These are phyloP conservation scores for Apocheima hispidaria DNA, from an alignment of 2,888 invertebrate genomes.

Conservation along the genomic window DNA sequence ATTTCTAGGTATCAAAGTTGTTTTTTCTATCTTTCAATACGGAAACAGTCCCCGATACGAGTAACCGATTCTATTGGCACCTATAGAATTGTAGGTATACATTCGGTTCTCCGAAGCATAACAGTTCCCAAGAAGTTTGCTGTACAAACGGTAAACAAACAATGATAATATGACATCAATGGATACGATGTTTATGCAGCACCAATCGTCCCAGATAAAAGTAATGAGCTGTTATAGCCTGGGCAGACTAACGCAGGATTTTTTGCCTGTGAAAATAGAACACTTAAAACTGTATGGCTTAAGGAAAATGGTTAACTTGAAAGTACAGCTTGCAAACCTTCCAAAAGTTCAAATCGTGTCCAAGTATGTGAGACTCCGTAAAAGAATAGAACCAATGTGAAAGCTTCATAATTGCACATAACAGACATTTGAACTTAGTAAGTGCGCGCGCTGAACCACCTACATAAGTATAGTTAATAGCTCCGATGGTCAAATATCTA, in stretches of 20 bases:
- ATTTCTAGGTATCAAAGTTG: too few species aligned
- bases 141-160: constrained; percentile 61
- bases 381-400: too few species aligned
- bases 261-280: background rate
- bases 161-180: constrained; percentile 57
- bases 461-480: too few species aligned
- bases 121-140: constrained; percentile 57
- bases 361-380: too few species aligned
- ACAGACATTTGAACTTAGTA: too few species aligned
- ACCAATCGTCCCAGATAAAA: constrained; percentile 40
- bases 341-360: too few species aligned
- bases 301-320: background rate
- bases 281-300: background rate
- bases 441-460: too few species aligned
- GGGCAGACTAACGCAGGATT: background rate
- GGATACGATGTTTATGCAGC: constrained; percentile 49
- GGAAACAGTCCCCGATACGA: constrained; percentile 43
- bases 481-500: too few species aligned
- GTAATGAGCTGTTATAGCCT: constrained; percentile 43
- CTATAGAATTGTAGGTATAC: constrained; percentile 60
- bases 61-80: constrained; percentile 66
- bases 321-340: background rate
- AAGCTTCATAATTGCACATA: too few species aligned
- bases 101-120: constrained; percentile 54
- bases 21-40: too few species aligned